Percentiles rank a stretch among this genome's conserved stretches.
Evolutionary conservation across 2,797 vertebrate species (phyloP).

Genomic region (Anolis apletophallus): DNA sequence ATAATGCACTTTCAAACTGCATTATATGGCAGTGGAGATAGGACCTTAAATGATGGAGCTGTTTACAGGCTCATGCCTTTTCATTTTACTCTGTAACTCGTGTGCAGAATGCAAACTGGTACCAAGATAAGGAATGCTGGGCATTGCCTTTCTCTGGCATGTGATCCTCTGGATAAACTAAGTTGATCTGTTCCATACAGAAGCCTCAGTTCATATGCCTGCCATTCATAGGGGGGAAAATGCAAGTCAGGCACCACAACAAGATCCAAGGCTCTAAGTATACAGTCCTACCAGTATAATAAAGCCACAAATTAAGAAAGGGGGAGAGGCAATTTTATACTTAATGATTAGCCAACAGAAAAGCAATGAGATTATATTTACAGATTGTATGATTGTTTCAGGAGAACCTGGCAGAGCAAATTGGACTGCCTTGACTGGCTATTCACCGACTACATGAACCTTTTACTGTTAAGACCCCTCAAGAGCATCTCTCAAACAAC

Average conservation of each 20-base stretch:
- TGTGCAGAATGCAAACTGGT: not conserved
- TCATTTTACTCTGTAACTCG: not conserved
- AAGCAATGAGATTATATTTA: constrained; percentile 4
- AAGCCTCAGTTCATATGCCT: not conserved
- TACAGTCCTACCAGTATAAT: not conserved
- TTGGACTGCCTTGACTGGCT: not conserved
- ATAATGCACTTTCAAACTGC: no score
- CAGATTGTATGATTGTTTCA: not conserved
- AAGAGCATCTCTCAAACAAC: not conserved
- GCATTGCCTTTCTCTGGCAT: not conserved
- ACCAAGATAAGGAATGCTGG: not conserved
- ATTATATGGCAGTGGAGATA: no score
- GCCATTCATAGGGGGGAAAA: not conserved
- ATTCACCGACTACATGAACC: not conserved
- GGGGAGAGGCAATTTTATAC: not conserved
- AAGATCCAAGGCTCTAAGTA: not conserved
- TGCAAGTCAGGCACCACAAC: not conserved
- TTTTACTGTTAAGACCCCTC: not conserved
- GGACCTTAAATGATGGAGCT: no score
- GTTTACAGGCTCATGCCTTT: not conserved
- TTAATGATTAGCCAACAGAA: not conserved
- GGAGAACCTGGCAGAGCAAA: constrained; percentile 18
- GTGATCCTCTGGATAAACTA: not conserved
- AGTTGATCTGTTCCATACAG: not conserved
- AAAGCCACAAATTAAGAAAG: not conserved